Base-by-base conservation (phyloP, 2,888 invertebrate genomes). In the Lapara coniferarum region DNA sequence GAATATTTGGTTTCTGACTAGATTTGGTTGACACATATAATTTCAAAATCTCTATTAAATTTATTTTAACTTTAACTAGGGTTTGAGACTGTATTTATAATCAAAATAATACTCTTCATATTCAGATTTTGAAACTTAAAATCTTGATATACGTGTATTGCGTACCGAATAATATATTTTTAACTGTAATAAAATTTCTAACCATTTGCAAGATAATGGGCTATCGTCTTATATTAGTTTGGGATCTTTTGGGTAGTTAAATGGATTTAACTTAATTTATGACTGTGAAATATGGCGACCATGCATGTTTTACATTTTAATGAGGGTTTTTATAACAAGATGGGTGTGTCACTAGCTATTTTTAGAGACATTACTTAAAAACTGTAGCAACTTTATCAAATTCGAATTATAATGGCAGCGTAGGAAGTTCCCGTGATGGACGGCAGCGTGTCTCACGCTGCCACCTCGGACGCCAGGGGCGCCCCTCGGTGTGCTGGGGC, bases 201-300 rank as follows among this genome's bases (percentile, higher is more conserved):
- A 49, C 63, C 49, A 19, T 63, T 63, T 63, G 46, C 16, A 12
- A 49, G 46, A 13, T 63, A 63, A 63, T 63, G 13, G 63, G 16
- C 63, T 63, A 49, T 19, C 46, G 63, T 19, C 49, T 30, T 57
- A 57, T 13, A 57, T 63, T 63, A 19, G 19, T 55, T 19, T 63
- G 12, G 19, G 6, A 49, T 46, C 16, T 63, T 19, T 46, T 13
- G 46, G 46, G 13, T 46, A 55, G 53, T 53, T 53, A 63, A 16
- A 37, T 37, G 37, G 16, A 19, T 12, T 63, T 13, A 46, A 46
- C 49, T 12, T 49, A 63, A 49, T 63, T 63, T 63, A 63, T 63
- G 10, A 19, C 10, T 63, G 63, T 63, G 10, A 63, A 49, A 59
- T 59, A 58, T 58, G 37, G n/a, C 2, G n/a, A 10, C 44, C 19